Base-by-base conservation (phyloP, 1,140 invertebrate genomes). In the Drosophila bocki region DNA sequence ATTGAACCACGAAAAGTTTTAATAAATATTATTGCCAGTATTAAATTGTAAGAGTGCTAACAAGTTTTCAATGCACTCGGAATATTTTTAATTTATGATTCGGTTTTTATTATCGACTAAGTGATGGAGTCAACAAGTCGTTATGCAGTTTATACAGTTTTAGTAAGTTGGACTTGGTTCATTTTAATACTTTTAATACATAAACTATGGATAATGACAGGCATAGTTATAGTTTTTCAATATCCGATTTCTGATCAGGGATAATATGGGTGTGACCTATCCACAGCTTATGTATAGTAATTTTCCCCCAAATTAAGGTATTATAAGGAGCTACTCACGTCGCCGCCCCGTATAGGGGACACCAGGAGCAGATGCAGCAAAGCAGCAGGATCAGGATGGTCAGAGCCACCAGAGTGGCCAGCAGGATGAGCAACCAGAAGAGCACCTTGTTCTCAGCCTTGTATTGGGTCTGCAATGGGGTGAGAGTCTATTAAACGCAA, bases 361-460 rank as follows among this genome's bases (percentile, higher is more conserved):
- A 97, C 75, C 95, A 95, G 77, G 96, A 95, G 90, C 96, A 97
- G 59, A 97, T 95, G 82, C 96, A 97, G 92, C 97, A 97, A 26
- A 96, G 94, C 56, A 97, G 95, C 39, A 97, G 92, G 33, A 95
- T 94, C 42, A 97, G 92, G 39, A 97, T 94, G n/a, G 96, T 95
- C 17, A 97, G 64, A 0, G 96, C 94, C 50, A 97, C 94, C 37
- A 97, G 87, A 11, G 97, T 93, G 45, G 96, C 95, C 58, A 97
- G 91, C 13, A 97, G 91, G 58, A 97, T 95, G 22, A 97, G 93
- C 17, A 97, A 79, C 96, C 96, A 97, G 75, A 96, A 95, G 1
- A 97, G 92, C 33, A 96, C 92, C 69, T 95, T 94, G 80, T 96
- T 96, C 91, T 96, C 96, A 33, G 95, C 95, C 93, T 94, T 95